Conservation (phyloP, 2,888 invertebrate species). For the Dolichomitus sp. region DNA sequence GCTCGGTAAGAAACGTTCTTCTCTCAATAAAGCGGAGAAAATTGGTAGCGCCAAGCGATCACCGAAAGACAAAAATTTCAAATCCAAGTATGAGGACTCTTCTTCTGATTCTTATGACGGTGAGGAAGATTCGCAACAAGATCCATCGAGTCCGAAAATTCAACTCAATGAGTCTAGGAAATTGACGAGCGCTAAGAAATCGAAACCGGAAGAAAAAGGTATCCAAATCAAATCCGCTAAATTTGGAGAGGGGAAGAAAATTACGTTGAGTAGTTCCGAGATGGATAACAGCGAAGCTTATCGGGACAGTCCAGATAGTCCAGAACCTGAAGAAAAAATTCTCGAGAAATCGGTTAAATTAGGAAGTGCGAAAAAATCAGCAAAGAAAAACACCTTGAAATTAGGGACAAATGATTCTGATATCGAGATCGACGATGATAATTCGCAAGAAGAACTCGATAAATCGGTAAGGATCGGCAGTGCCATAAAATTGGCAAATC, state of each 20-base stretch:
- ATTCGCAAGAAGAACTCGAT: not conserved
- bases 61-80: constrained; percentile 13
- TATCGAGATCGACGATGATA: not conserved
- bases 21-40: constrained; percentile 29
- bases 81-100: constrained; percentile 4
- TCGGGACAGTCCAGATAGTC: not conserved
- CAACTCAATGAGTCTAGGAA: constrained; percentile 22
- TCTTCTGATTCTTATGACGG: not conserved
- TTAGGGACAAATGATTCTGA: not conserved
- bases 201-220: not conserved
- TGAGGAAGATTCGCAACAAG: not conserved
- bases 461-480: not conserved
- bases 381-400: not conserved
- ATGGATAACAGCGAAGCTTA: not conserved
- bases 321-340: not conserved
- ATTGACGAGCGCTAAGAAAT: constrained; percentile 8
- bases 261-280: not conserved
- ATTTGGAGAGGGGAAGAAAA: not conserved
- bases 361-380: constrained; percentile 6
- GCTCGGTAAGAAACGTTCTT: not conserved
- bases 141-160: constrained; percentile 2
- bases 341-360: not conserved
- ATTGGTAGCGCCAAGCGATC: constrained; percentile 20
- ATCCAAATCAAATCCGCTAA: constrained; percentile 4
- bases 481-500: not conserved